phyloP scores from a whole-genome alignment of 1,140 invertebrate species.

The Rhynchophorus ferrugineus region DNA sequence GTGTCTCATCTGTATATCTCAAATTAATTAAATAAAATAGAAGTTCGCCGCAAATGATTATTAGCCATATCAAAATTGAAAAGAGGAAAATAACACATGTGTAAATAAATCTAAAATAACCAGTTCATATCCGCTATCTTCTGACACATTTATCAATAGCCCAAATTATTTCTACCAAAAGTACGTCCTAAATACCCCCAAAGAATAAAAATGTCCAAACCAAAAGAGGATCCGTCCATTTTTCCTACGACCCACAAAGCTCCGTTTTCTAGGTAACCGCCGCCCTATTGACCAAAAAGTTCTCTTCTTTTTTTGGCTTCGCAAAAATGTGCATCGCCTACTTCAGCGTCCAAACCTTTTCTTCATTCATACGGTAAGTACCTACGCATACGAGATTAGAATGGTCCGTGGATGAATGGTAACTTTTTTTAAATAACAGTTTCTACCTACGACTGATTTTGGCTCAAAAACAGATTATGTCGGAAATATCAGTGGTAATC shows the following conservation, averaged over 20 bases:
- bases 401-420: conserved; percentile 16
- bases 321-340: conserved; percentile 37
- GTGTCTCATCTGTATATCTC: no score
- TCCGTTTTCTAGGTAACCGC: not conserved
- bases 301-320: conserved; percentile 4
- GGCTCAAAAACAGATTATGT: conserved; percentile 1
- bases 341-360: conserved; percentile 30
- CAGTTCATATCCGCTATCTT: no score
- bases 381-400: conserved; percentile 19
- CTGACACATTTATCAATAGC: no score
- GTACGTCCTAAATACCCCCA: no score
- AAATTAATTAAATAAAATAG: no score
- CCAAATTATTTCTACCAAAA: no score
- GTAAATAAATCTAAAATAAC: no score
- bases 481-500: not conserved
- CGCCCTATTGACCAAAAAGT: conserved; percentile 4
- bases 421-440: conserved; percentile 10
- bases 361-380: conserved; percentile 27
- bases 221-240: not conserved
- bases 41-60: no score
- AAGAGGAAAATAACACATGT: no score
- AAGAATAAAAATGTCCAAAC: no score
- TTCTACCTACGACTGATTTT: conserved; percentile 6
- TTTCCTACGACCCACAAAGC: not conserved
- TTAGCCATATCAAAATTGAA: no score